Evolutionary conservation across 2,113 vertebrate species (phyloP).

Genomic region (Chlorodrepanis virens): DNA sequence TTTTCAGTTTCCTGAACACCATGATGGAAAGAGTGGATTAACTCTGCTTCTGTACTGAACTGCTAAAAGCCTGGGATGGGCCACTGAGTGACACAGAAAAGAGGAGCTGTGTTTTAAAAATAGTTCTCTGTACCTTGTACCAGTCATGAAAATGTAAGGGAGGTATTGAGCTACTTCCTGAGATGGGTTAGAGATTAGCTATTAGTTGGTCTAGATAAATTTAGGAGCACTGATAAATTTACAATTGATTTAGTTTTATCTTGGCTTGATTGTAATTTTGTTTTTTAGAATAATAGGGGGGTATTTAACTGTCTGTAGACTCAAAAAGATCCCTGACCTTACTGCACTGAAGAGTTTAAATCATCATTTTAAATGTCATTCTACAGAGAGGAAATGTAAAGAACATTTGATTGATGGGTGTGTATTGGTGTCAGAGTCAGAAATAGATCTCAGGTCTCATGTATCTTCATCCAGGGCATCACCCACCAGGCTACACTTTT

Average conservation of each 20-base stretch:
- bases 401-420: not conserved
- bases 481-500: not conserved
- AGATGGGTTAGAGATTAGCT: not conserved
- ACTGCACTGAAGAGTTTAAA: not conserved
- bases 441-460: not conserved
- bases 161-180: not conserved
- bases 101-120: not conserved
- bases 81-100: not conserved
- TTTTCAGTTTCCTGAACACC: not conserved
- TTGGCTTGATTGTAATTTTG: not conserved
- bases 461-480: not conserved
- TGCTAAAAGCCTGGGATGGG: not conserved
- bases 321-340: not conserved
- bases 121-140: not conserved
- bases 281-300: not conserved
- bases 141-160: not conserved
- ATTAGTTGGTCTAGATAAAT: not conserved
- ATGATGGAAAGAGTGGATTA: not conserved
- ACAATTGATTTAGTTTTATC: not conserved
- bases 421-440: not conserved
- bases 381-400: not conserved
- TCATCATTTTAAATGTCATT: not conserved
- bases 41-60: not conserved
- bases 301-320: not conserved
- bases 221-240: not conserved